Conservation (phyloP, 2,113 vertebrate genomes). For the Seriola rivoliana region DNA sequence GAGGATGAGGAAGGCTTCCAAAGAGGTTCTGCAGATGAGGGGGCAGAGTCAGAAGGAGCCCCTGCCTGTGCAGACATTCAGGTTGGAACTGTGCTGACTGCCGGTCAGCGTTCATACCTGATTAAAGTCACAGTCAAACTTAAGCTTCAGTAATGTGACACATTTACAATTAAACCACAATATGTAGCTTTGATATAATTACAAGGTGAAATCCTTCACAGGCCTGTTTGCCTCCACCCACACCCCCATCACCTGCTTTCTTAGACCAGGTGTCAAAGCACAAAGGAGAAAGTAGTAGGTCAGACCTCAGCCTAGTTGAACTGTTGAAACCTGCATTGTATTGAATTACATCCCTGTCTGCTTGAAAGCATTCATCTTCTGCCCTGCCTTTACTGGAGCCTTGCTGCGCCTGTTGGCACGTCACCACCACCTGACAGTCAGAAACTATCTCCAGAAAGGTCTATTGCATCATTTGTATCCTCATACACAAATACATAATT, state of each 20-base stretch:
- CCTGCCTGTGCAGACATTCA: conserved; percentile 96
- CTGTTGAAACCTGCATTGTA: no score
- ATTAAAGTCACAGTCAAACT: not conserved
- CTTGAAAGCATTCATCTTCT: no score
- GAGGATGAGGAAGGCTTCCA: conserved; percentile 96
- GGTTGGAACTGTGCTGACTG: conserved; percentile 77
- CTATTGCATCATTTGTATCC: not conserved
- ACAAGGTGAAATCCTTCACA: not conserved
- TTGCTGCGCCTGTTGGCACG: no score
- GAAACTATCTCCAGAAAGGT: not conserved
- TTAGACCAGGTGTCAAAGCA: not conserved
- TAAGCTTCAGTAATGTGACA: not conserved
- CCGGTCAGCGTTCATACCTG: not conserved
- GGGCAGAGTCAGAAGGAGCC: conserved; percentile 95
- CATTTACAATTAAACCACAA: not conserved
- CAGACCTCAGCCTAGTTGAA: not conserved
- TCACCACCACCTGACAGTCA: no score
- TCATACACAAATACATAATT: no score
- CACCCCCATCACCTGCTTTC: not conserved
- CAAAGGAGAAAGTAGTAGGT: not conserved
- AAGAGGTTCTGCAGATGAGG: conserved; percentile 94
- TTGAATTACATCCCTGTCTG: no score
- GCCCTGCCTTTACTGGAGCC: no score
- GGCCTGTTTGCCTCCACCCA: no score
- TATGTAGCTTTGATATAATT: not conserved